A percentile compares a stretch with the other conserved stretches of the same genome.
phyloP scores from a whole-genome alignment of 2,797 vertebrate genomes.

The Selene dorsalis region DNA sequence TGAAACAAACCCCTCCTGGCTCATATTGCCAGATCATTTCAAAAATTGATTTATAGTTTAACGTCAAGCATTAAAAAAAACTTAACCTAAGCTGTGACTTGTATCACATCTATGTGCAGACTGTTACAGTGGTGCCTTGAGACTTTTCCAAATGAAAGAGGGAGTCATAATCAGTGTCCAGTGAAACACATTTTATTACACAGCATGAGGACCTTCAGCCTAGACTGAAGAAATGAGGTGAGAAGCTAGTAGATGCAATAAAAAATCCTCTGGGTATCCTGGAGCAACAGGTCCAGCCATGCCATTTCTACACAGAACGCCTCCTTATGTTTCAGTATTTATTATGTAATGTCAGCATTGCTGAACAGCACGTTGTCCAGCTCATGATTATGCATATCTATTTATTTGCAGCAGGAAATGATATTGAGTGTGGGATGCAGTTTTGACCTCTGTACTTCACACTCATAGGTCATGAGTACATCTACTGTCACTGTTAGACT shows the following conservation, averaged over 20 bases:
- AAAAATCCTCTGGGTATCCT: background rate
- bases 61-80: too few relatives aligned
- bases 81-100: background rate
- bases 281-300: background rate
- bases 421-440: background rate
- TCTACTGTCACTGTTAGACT: background rate
- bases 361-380: background rate
- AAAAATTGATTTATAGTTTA: too few relatives aligned
- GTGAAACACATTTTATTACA: background rate
- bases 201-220: slow-evolving; percentile 3
- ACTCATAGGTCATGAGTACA: background rate
- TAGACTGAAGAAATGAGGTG: slow-evolving; percentile 33
- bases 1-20: background rate
- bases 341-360: background rate
- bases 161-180: slow-evolving; percentile 1
- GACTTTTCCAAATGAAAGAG: background rate
- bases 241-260: background rate
- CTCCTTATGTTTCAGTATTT: background rate
- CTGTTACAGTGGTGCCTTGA: background rate
- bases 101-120: background rate
- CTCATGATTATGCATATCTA: background rate
- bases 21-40: background rate
- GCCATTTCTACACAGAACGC: background rate
- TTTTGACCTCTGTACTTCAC: slow-evolving; percentile 23
- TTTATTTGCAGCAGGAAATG: slow-evolving; percentile 2